Base-by-base conservation (phyloP, 2,888 invertebrate genomes). In the Apamea epomidion region DNA sequence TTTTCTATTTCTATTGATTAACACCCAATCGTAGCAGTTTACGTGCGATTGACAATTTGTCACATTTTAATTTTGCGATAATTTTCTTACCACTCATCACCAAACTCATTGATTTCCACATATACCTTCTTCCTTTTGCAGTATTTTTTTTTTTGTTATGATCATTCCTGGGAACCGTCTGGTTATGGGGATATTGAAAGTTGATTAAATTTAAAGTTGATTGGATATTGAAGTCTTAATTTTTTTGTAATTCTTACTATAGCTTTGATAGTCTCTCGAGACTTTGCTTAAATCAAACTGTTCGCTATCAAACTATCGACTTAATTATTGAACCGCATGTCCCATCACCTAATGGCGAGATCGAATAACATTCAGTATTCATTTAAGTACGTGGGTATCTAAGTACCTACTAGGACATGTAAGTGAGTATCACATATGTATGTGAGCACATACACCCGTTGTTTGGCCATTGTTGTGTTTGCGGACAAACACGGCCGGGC, bases 391-490 rank as follows among this genome's bases (percentile, higher is more conserved):
- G 29, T n/a, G 42, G n/a, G 29, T 51, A 32, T 3, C 16, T 21
- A 18, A 82, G n/a, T 62, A 82, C 60, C 60, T n/a, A 51, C 25
- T 64, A 48, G 29, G 2, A 70, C 51, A 32, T 21, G 18, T 72
- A 74, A 51, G 67, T 83, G 82, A 45, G 78, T 77, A 68, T n/a
- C 37, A 68, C 51, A 21, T 74, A 80, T 68, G 32, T 70, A 79
- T 75, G 82, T 81, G 85, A 37, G 48, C 69, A 80, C 80, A 87
- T 81, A 88, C 82, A 82, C 64, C 83, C 82, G 90, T 89, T 92
- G 92, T 91, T 93, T 92, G 89, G 76, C 70, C 76, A 88, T 83
- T 87, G 84, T 87, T 86, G 79, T 92, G 90, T 93, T 93, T 93
- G 89, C 86, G 67, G 71, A 89, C 91, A 91, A 92, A 93, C 90